Percentiles rank a stretch among this genome's conserved stretches.
Evolutionary conservation across 2,113 vertebrate species (phyloP).

Genomic region (Eurypyga helias): DNA sequence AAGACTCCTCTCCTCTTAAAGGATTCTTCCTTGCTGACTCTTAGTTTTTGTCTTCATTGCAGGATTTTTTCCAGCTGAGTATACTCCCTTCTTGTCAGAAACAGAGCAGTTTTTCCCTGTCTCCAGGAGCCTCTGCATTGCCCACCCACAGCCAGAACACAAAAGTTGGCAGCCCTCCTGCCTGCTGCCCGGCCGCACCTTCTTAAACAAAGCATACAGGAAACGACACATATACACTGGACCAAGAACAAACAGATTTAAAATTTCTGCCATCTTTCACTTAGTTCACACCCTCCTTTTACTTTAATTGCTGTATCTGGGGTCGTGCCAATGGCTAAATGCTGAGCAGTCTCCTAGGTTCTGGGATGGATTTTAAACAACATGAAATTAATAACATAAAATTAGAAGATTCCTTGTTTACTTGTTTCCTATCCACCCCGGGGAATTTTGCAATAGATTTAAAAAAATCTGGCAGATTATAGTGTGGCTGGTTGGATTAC

Average conservation of each 20-base stretch:
- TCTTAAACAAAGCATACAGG: conserved; percentile 3
- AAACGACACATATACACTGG: neutral
- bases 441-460: neutral
- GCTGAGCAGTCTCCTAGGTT: neutral
- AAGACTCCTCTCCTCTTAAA: neutral
- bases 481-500: neutral
- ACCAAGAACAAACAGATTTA: conserved; percentile 5
- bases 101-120: neutral
- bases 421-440: neutral
- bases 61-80: neutral
- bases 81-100: neutral
- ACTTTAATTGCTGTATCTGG: neutral
- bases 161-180: neutral
- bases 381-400: neutral
- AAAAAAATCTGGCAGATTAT: neutral
- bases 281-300: conserved; percentile 3
- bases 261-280: neutral
- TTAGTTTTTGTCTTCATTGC: neutral
- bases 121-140: neutral
- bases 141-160: neutral
- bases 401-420: neutral
- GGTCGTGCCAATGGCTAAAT: neutral
- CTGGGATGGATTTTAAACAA: neutral
- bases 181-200: neutral
- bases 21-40: neutral